Evolutionary conservation across 2,797 vertebrate species (phyloP).

Genomic region (Oryzias dopingdopingensis): DNA sequence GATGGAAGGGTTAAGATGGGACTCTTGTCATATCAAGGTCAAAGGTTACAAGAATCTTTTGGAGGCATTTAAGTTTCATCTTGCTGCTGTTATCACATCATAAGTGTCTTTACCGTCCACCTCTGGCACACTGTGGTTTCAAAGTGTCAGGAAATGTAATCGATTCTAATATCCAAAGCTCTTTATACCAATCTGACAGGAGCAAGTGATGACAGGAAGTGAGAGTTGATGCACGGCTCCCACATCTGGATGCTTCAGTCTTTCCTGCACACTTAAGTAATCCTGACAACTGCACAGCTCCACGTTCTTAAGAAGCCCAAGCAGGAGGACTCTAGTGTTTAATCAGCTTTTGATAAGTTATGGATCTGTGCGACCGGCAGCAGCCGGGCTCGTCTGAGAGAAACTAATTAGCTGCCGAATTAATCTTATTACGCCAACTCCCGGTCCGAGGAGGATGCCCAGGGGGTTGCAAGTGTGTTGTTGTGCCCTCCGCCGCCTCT

Average conservation of each 20-base stretch:
- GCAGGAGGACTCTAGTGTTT: conserved; percentile 54
- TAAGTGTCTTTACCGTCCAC: not conserved
- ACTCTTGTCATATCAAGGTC: conserved; percentile 12
- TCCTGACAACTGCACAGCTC: conserved; percentile 60
- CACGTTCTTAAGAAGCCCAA: conserved; percentile 31
- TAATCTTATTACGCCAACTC: conserved; percentile 65
- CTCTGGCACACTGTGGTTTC: not conserved
- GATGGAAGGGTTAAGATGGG: conserved; percentile 1
- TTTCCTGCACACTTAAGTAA: conserved; percentile 51
- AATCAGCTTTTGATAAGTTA: conserved; percentile 72
- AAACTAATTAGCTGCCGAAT: conserved; percentile 55
- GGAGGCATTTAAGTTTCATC: not conserved
- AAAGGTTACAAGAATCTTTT: conserved; percentile 16
- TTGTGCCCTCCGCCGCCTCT: conserved; percentile 6
- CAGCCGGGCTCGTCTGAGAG: conserved; percentile 26
- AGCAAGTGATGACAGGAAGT: conserved; percentile 32
- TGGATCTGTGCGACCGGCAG: conserved; percentile 49
- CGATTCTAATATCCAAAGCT: conserved; percentile 34
- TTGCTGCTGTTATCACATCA: not conserved
- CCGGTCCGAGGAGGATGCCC: conserved; percentile 24
- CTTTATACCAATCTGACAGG: conserved; percentile 16
- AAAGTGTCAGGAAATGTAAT: not conserved
- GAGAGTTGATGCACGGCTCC: conserved; percentile 38
- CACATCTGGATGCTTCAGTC: conserved; percentile 33
- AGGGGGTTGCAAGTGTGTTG: conserved; percentile 19